Conservation (phyloP, 1,140 invertebrate species). For the Drosophila sp. region DNA sequence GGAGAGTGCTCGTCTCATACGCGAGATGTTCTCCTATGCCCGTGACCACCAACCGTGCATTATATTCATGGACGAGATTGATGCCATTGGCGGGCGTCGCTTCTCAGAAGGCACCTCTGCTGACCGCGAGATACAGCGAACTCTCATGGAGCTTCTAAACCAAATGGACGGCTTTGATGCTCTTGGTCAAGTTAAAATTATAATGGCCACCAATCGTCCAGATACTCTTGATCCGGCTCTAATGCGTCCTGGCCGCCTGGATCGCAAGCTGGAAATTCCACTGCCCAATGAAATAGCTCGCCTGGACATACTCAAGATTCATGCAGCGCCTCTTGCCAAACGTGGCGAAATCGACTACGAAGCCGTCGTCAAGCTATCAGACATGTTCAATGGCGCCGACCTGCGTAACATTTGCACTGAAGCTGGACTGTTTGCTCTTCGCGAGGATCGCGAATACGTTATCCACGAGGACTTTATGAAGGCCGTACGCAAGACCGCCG, state of each 20-base stretch:
- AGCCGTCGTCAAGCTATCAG: conserved; percentile 98
- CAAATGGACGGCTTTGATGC: conserved; percentile 99
- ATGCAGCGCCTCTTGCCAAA: conserved; percentile 97
- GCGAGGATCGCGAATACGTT: conserved; percentile 95
- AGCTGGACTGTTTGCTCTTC: conserved; percentile 96
- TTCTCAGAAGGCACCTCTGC: conserved; percentile 99
- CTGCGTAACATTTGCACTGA: conserved; percentile 99
- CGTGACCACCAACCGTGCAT: conserved; percentile 99
- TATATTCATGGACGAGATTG: conserved; percentile 99
- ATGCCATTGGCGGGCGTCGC: conserved; percentile 98
- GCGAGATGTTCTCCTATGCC: conserved; percentile 99
- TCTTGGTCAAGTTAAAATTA: conserved; percentile 93
- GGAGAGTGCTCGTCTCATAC: conserved; percentile 99
- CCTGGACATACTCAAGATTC: conserved; percentile 98
- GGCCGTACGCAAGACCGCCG: conserved; percentile 98
- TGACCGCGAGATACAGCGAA: conserved; percentile 99
- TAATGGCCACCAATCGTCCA: conserved; percentile 99
- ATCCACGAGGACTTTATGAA: conserved; percentile 99
- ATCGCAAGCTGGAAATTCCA: conserved; percentile 99
- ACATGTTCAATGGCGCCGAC: conserved; percentile 99
- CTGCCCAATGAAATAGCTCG: conserved; percentile 94
- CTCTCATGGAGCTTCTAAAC: conserved; percentile 99
- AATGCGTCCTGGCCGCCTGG: conserved; percentile 97
- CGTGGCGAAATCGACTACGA: conserved; percentile 99
- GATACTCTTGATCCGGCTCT: conserved; percentile 99